A percentile compares a stretch with the other conserved stretches of the same genome.
Conservation (phyloP, 2,113 vertebrate species). For the Phyllostomus discolor region DNA sequence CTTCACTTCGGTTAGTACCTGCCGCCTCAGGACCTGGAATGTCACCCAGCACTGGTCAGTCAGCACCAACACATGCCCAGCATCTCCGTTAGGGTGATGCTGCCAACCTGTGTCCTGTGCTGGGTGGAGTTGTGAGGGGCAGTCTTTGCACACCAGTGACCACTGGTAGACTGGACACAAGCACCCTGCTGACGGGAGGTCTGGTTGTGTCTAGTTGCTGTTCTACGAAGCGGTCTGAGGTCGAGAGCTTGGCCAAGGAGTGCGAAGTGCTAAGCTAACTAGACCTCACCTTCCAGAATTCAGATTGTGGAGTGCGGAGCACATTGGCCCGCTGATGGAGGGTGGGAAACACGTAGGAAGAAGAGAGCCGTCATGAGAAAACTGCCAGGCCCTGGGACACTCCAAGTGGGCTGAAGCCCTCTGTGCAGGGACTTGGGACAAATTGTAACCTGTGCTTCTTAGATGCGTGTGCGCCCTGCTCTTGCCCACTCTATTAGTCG, state of each 20-base stretch:
- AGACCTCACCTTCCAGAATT: not conserved
- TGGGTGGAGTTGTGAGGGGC: not conserved
- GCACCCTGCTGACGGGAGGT: rapidly evolving
- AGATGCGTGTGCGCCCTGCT: rapidly evolving
- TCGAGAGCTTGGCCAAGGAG: not conserved
- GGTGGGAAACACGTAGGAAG: not conserved
- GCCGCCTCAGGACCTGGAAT: not conserved
- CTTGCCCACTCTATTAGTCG: not conserved
- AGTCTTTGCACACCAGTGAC: not conserved
- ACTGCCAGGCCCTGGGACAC: not conserved
- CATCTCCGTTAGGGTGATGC: not conserved
- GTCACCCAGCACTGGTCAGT: not conserved
- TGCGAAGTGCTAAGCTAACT: not conserved
- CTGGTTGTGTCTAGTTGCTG: not conserved
- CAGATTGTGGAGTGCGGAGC: not conserved
- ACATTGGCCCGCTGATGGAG: not conserved
- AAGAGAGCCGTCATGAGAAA: not conserved
- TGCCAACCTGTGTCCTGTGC: rapidly evolving
- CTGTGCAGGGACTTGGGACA: not conserved
- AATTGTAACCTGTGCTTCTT: not conserved
- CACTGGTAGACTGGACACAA: not conserved
- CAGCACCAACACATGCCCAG: rapidly evolving
- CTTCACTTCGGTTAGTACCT: not conserved
- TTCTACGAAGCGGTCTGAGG: not conserved
- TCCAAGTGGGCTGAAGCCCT: not conserved